Evolutionary conservation across 2,113 vertebrate genomes (phyloP).

Genomic region (Aepyceros melampus): DNA sequence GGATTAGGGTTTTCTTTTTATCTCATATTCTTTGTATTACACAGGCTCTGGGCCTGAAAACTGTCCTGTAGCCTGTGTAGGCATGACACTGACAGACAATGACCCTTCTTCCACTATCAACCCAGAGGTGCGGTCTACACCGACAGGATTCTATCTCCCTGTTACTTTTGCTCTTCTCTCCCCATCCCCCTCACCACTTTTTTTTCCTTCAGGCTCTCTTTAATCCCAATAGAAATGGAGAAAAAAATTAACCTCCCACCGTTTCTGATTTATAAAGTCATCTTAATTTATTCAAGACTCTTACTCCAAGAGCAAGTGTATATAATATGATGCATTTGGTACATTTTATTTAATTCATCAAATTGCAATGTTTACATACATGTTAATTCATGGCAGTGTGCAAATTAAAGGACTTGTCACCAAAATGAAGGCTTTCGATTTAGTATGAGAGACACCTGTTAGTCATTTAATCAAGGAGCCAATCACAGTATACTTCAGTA

Average conservation of each 20-base stretch:
- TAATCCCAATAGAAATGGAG: not conserved
- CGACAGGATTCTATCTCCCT: not conserved
- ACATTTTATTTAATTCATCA: conserved; percentile 66
- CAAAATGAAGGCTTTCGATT: conserved; percentile 57
- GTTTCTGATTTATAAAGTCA: not conserved
- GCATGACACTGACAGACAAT: not conserved
- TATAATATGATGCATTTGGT: conserved; percentile 18
- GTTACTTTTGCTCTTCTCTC: not conserved
- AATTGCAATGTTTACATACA: conserved; percentile 65
- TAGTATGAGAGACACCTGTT: conserved; percentile 58
- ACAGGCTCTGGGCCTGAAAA: not conserved
- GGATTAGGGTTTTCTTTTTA: not conserved
- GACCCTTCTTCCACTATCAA: not conserved
- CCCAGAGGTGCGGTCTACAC: not conserved
- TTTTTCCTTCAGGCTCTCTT: not conserved
- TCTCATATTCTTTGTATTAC: not conserved
- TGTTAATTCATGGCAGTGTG: conserved; percentile 56
- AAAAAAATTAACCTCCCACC: conserved; percentile 25
- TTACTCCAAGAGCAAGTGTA: conserved; percentile 14
- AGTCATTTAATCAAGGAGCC: conserved; percentile 66
- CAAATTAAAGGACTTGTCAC: conserved; percentile 66
- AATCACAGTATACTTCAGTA: conserved; percentile 53
- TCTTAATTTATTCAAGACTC: conserved; percentile 50
- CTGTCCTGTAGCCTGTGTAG: not conserved
- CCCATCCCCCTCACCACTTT: accelerated